Conservation (phyloP, 2,797 vertebrate species). For the Phylloscopus collybita region DNA sequence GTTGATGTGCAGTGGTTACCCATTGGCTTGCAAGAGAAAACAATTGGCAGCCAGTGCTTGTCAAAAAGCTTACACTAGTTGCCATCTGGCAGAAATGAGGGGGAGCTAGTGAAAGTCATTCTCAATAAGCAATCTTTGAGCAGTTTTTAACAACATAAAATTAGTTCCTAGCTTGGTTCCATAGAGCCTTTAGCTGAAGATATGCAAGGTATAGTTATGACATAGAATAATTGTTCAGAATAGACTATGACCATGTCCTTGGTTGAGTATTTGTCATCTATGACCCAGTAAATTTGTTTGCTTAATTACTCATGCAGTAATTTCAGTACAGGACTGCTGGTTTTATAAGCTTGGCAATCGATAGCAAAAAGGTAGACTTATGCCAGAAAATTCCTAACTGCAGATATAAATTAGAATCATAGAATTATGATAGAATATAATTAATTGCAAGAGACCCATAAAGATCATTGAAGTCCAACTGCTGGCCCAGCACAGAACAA, state of each 20-base stretch:
- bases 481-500: neutral
- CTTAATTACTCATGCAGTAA: neutral
- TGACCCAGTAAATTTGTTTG: neutral
- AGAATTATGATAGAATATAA: neutral
- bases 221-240: neutral
- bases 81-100: slow-evolving; percentile 40
- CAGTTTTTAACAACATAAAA: slow-evolving; percentile 17
- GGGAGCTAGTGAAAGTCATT: slow-evolving; percentile 15
- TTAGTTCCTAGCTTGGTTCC: neutral
- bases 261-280: neutral
- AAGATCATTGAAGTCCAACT: neutral
- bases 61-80: neutral
- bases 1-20: neutral
- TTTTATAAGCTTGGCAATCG: neutral
- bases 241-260: neutral
- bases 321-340: neutral
- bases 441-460: neutral
- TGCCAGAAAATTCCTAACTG: neutral
- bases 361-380: neutral
- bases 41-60: slow-evolving; percentile 3
- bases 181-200: neutral
- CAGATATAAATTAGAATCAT: neutral
- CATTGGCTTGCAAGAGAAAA: slow-evolving; percentile 17
- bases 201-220: neutral
- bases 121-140: neutral